These are phyloP conservation scores for Microctonus aethiopoides DNA, from an alignment of 2,888 invertebrate species.

Conservation along the genomic window DNA sequence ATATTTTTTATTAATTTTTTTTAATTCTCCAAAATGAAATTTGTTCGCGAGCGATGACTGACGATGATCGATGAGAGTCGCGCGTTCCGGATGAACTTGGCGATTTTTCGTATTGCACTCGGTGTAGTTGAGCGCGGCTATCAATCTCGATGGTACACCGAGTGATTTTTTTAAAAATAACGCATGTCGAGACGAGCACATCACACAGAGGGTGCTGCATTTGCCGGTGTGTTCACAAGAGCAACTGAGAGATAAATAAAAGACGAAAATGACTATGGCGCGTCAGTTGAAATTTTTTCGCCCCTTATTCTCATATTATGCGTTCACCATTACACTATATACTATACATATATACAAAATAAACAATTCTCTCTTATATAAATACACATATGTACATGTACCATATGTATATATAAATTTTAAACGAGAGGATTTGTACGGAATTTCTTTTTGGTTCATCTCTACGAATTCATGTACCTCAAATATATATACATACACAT, in stretches of 20 bases:
- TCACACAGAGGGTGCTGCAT: not conserved
- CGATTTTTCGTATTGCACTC: slow-evolving; percentile 36
- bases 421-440: not conserved
- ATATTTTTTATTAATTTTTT: not conserved
- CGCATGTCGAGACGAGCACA: not conserved
- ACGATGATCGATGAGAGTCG: slow-evolving; percentile 60
- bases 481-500: not conserved
- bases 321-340: slow-evolving; percentile 16
- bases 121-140: slow-evolving; percentile 13
- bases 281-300: slow-evolving; percentile 9
- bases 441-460: slow-evolving; percentile 11
- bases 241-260: not conserved
- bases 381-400: slow-evolving; percentile 3
- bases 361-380: not conserved
- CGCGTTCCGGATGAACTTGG: slow-evolving; percentile 35
- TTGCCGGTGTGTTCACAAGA: not conserved
- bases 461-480: slow-evolving; percentile 9
- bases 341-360: slow-evolving; percentile 10
- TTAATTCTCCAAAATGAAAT: slow-evolving; percentile 4
- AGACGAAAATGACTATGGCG: slow-evolving; percentile 11
- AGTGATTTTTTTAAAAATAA: slow-evolving; percentile 14
- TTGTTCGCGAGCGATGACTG: slow-evolving; percentile 47
- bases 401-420: not conserved
- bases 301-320: slow-evolving; percentile 36
- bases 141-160: slow-evolving; percentile 15